Conservation (phyloP, 37 sponge, comb jelly and placozoan genomes). For the Aplysina aerophoba region DNA sequence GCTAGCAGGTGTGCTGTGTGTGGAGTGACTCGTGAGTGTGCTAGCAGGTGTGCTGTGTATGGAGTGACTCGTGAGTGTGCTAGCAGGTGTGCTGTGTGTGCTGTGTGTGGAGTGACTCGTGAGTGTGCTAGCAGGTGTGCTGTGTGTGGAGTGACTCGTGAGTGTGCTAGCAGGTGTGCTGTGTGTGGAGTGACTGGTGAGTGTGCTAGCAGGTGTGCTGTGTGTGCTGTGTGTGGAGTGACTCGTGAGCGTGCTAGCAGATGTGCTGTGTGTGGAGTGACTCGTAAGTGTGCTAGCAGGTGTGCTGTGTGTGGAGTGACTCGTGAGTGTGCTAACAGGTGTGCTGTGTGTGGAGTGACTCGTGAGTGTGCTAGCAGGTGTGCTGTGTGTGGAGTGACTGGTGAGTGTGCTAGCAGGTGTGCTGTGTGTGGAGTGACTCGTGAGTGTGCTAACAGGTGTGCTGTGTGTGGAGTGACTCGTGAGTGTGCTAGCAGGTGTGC, state of each 20-base stretch:
- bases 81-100: neutral
- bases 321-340: too few relatives aligned
- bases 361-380: neutral
- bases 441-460: neutral
- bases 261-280: neutral
- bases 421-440: neutral
- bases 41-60: slow-evolving; percentile 18
- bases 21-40: too few relatives aligned
- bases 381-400: too few relatives aligned
- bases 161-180: slow-evolving; percentile 38
- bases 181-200: neutral
- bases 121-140: neutral
- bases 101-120: neutral
- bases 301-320: too few relatives aligned
- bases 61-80: neutral
- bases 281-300: neutral
- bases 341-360: neutral
- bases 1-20: neutral
- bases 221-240: neutral
- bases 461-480: too few relatives aligned
- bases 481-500: slow-evolving; percentile 40
- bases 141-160: too few relatives aligned
- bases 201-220: neutral
- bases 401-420: slow-evolving; percentile 43
- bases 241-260: slow-evolving; percentile 2